Evolutionary conservation across 2,888 invertebrate genomes (phyloP), one percentile per base, ranked within the genome.

Genomic region (Deilephila elpenor): DNA sequence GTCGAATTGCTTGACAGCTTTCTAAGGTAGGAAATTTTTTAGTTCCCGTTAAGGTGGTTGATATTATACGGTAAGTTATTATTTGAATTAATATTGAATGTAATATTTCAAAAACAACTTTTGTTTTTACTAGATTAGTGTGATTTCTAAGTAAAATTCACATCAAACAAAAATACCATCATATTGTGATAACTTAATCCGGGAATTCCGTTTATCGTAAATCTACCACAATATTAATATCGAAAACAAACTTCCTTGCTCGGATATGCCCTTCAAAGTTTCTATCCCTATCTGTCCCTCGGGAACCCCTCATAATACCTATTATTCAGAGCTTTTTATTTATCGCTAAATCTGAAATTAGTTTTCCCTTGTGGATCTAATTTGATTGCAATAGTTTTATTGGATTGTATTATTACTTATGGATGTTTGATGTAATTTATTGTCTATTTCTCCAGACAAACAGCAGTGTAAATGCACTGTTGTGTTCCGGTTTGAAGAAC

Each of bases 241-340:
- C 61, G 34, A 61, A 61, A 32, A 62, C 34, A 34, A 62, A 34
- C 64, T 64, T 37, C 14, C 20, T 37, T n/a, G 32, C 37, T 14
- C 44, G 44, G 44, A 34, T 62, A 20, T 37, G n/a, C 34, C 37
- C 25, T 51, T 51, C 51, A 25, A 67, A 67, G 44, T 67, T 67
- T 67, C 67, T 14, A 17, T 67, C 67, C 37, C 64, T 19, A 37
- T 64, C 20, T 0, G 5, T 51, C 67, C 51, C 67, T n/a, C 51
- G 51, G 67, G 67, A 67, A 6, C 44, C 34, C 44, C 17, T 44
- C n/a, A 25, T 51, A 67, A 67, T 7, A 17, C 67, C 67, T 25
- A 51, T 67, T 67, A 51, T 25, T 51, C 67, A 44, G 5, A 17
- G 44, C 64, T 67, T 6, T 14, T 67, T 67, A 20, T 44, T 64